Percentiles rank a stretch among this genome's conserved stretches.
Conservation (phyloP, 2,113 vertebrate species). For the Cichladusa arquata region DNA sequence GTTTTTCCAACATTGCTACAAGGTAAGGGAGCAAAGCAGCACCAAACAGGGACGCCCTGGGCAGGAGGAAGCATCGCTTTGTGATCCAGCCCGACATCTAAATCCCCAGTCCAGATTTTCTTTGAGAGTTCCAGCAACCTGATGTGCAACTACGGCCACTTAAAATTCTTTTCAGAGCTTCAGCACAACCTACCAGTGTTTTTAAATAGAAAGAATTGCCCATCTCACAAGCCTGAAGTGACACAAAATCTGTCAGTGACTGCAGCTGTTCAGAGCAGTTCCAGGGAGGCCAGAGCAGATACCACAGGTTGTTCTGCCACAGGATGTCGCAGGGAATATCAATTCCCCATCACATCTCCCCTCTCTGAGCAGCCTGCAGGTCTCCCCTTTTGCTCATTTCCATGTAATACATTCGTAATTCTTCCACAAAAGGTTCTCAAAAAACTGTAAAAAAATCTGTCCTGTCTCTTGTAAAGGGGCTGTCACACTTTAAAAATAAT, state of each 20-base stretch:
- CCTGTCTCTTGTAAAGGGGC: too few species aligned
- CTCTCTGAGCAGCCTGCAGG: rapidly evolving
- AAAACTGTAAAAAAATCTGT: too few species aligned
- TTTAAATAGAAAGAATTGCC: neutral
- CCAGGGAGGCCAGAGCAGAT: rapidly evolving
- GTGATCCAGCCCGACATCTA: neutral
- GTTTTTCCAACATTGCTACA: neutral
- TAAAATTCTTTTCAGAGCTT: neutral
- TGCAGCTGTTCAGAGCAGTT: neutral
- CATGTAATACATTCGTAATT: neutral
- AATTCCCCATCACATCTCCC: neutral
- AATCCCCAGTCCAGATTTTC: neutral
- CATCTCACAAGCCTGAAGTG: neutral
- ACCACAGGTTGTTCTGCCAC: neutral
- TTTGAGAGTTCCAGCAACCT: neutral
- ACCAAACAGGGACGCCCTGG: neutral
- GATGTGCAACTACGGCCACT: rapidly evolving
- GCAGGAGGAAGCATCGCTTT: rapidly evolving
- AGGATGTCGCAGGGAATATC: neutral
- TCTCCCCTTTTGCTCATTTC: neutral
- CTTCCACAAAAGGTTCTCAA: neutral
- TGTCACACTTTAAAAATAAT: neutral
- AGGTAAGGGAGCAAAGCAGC: neutral
- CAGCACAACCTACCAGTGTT: neutral
- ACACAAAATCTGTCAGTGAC: neutral